These are phyloP conservation scores for Melipona beecheii DNA, from an alignment of 2,888 invertebrate species.

Conservation along the genomic window DNA sequence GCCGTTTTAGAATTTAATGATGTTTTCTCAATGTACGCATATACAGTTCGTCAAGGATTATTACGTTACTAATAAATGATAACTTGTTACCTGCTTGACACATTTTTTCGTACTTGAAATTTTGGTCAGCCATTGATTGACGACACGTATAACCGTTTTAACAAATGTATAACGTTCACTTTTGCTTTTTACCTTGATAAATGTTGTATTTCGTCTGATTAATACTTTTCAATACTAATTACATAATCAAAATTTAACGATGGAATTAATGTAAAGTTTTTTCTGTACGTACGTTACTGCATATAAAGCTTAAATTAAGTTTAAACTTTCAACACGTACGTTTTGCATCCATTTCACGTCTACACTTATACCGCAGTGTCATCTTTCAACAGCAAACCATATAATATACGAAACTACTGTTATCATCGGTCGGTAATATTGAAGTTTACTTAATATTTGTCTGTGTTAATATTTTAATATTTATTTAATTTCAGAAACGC, in stretches of 20 bases:
- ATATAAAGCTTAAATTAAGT: not conserved
- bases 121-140: not conserved
- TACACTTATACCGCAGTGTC: not conserved
- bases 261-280: not conserved
- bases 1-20: slow-evolving; percentile 46
- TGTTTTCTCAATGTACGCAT: slow-evolving; percentile 28
- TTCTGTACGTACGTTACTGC: not conserved
- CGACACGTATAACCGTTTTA: not conserved
- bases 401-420: not conserved
- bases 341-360: not conserved
- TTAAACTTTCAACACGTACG: not conserved
- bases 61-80: slow-evolving; percentile 18
- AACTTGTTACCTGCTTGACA: not conserved
- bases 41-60: slow-evolving; percentile 17
- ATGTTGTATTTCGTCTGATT: too few species aligned
- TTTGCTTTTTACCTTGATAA: too few species aligned
- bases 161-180: not conserved
- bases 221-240: not conserved
- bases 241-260: not conserved
- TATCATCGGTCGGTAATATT: not conserved
- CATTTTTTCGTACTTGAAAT: not conserved
- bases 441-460: too few species aligned
- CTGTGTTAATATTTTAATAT: not conserved
- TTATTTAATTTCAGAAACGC: not conserved
- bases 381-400: not conserved